Percentiles rank a stretch among this genome's conserved stretches.
phyloP scores from a whole-genome alignment of 2,888 invertebrate species.

The Amphipyra tragopoginis region DNA sequence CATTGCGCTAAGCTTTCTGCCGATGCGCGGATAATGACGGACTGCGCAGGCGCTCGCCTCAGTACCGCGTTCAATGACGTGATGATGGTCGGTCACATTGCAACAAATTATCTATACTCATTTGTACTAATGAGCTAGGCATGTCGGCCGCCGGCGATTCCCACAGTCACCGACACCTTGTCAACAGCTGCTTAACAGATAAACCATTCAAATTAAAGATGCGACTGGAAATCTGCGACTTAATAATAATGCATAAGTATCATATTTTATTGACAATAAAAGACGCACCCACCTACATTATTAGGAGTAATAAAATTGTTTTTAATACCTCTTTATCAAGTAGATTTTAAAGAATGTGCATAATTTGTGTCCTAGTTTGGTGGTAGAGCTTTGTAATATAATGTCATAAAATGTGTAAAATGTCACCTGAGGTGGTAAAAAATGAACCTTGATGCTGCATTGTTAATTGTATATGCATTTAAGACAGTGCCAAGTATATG shows the following conservation, averaged over 20 bases:
- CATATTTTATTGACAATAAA: slow-evolving; percentile 16
- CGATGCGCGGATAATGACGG: slow-evolving; percentile 52
- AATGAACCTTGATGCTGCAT: slow-evolving; percentile 22
- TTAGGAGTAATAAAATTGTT: slow-evolving; percentile 1
- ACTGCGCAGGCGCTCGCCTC: slow-evolving; percentile 27
- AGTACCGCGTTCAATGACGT: slow-evolving; percentile 46
- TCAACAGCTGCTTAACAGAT: slow-evolving; percentile 66
- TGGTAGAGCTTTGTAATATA: neutral
- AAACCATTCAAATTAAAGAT: slow-evolving; percentile 43
- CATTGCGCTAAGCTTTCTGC: slow-evolving; percentile 39
- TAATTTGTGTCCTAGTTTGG: slow-evolving; percentile 18
- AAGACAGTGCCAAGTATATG: slow-evolving; percentile 28
- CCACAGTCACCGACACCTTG: slow-evolving; percentile 75
- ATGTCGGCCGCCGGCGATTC: slow-evolving; percentile 76
- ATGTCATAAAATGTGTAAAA: slow-evolving; percentile 15
- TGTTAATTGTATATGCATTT: slow-evolving; percentile 31
- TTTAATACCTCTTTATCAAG: slow-evolving; percentile 1
- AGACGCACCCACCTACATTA: slow-evolving; percentile 17
- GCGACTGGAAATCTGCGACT: slow-evolving; percentile 8
- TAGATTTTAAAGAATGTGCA: slow-evolving; percentile 21
- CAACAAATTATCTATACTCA: slow-evolving; percentile 70
- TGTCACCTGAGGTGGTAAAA: slow-evolving; percentile 21
- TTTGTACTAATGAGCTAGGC: slow-evolving; percentile 70
- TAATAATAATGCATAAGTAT: slow-evolving; percentile 14
- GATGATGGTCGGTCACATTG: slow-evolving; percentile 54